Conservation (phyloP, 2,113 vertebrate genomes). For the Salminus brasiliensis region DNA sequence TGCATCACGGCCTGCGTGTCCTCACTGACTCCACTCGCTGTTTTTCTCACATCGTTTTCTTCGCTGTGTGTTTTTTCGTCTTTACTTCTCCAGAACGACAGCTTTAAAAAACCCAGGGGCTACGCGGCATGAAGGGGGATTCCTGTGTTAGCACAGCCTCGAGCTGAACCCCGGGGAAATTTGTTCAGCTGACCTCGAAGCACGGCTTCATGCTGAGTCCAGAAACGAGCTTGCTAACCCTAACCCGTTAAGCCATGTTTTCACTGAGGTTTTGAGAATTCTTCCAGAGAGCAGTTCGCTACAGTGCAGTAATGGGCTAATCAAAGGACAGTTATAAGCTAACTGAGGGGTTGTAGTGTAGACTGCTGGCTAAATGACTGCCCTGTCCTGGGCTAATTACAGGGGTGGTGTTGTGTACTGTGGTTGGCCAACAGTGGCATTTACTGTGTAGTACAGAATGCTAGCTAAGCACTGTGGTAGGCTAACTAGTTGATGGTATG, state of each 20-base stretch:
- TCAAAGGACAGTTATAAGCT: too few species aligned
- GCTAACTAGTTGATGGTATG: neutral
- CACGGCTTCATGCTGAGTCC: too few species aligned
- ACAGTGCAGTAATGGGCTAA: too few species aligned
- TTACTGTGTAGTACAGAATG: neutral
- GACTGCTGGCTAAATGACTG: too few species aligned
- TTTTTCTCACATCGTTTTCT: neutral
- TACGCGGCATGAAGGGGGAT: neutral
- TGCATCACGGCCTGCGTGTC: slow-evolving; percentile 9
- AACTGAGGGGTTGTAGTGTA: too few species aligned
- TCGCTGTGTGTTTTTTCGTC: neutral
- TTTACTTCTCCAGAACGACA: neutral
- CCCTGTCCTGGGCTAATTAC: too few species aligned
- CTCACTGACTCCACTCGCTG: neutral
- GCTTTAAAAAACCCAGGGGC: neutral
- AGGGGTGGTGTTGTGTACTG: neutral
- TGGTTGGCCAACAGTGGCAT: too few species aligned
- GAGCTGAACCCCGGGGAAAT: neutral
- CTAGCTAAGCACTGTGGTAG: neutral
- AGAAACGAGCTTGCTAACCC: neutral
- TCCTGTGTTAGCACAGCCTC: neutral
- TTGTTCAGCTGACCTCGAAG: neutral
- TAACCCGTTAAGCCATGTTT: neutral
- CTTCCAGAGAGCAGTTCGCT: too few species aligned
- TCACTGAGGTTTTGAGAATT: neutral